Conservation (phyloP, 2,113 vertebrate genomes). For the Bostrychus sinensis region DNA sequence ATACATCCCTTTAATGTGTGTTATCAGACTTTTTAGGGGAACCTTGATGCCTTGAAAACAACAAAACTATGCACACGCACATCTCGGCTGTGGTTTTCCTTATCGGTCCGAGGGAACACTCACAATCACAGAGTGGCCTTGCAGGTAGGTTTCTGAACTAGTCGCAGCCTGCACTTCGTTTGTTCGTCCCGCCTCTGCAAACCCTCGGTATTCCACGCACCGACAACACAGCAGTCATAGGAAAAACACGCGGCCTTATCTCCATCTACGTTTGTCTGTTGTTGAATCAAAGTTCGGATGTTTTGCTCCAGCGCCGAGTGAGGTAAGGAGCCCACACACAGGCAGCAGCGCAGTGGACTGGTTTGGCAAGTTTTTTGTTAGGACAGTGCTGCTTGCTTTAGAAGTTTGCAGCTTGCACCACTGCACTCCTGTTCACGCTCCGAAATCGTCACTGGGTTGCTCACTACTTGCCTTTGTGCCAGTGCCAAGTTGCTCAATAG, state of each 20-base stretch:
- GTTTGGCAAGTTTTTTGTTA: conserved; percentile 71
- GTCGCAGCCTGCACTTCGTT: conserved; percentile 54
- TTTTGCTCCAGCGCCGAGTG: conserved; percentile 69
- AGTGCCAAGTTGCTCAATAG: conserved; percentile 4
- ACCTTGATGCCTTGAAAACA: conserved; percentile 28
- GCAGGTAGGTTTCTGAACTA: conserved; percentile 43
- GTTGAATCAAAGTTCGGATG: conserved; percentile 79
- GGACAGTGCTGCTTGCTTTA: conserved; percentile 56
- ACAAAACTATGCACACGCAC: conserved; percentile 31
- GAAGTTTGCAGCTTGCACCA: conserved; percentile 60
- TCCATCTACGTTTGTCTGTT: conserved; percentile 67
- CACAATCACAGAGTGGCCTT: conserved; percentile 60
- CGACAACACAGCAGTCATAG: conserved; percentile 50
- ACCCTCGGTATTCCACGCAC: conserved; percentile 26
- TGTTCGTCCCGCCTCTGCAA: conserved; percentile 16
- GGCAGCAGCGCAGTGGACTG: conserved; percentile 54
- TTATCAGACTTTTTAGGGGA: conserved; percentile 48
- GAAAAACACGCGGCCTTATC: conserved; percentile 68
- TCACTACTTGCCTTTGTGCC: neutral
- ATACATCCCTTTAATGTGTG: conserved; percentile 37
- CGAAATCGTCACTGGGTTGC: neutral
- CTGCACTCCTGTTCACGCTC: no score
- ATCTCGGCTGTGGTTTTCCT: conserved; percentile 25
- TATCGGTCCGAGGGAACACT: conserved; percentile 37
- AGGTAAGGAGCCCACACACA: conserved; percentile 69